Base-by-base conservation (phyloP, 2,113 vertebrate genomes). In the Thermophis baileyi region DNA sequence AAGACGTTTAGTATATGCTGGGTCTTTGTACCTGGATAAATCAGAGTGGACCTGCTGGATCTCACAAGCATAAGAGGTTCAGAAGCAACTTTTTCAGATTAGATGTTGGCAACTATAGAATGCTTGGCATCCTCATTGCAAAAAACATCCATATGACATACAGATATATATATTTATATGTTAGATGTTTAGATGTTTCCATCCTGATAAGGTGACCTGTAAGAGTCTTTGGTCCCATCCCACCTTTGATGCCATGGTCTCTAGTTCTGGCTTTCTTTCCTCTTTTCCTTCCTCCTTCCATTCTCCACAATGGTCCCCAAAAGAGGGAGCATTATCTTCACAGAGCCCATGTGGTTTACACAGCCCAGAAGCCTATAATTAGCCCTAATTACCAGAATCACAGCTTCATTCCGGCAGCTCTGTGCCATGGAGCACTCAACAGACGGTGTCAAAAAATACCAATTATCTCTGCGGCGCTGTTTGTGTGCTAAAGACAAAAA, bases 331-430 rank as follows among this genome's bases (percentile, higher is more conserved):
- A 93, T 40, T 0, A 0, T 87, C 6, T 18, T 95, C 81, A 22
- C 50, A 6, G 14, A 93, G 89, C 35, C 51, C 24, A 0, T 90
- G 35, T 89, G 90, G 85, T 88, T 90, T 94, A 94, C 86, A 90
- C 4, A 94, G 93, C 94, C 90, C n/a, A 92, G 96, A 93, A 91
- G 44, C 91, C 93, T 95, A 89, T 95, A 96, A 95, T 96, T 96
- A 96, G 94, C 47, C 11, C 90, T 96, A 93, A 95, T 96, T 94
- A 96, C 92, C 87, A 95, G 96, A 95, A 93, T 95, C 93, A 94
- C 0, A 2, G 91, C 92, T 96, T 95, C 54, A 93, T 96, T 89
- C 89, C 93, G 90, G 87, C 92, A 95, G 92, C 50, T 85, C 6
- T 94, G 86, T 93, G 87, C 91, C 85, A 91, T 85, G 93, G 92